A percentile compares a stretch with the other conserved stretches of the same genome.
Conservation (phyloP, 2,113 vertebrate species). For the Podarcis raffonei region DNA sequence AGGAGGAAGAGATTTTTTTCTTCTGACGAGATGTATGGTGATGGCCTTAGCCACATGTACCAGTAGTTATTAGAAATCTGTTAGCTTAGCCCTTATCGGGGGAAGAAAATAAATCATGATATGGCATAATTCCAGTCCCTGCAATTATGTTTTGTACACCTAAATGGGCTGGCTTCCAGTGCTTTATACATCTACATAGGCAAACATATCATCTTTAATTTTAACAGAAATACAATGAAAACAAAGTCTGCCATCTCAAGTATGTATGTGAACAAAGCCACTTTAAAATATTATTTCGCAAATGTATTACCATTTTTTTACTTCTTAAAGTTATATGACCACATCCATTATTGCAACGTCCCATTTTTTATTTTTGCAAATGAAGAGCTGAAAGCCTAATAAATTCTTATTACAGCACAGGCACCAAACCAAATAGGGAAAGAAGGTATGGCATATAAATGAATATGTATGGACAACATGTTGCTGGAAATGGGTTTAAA, state of each 20-base stretch:
- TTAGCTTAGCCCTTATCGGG: background rate
- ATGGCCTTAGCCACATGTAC: background rate
- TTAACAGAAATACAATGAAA: slow-evolving; percentile 50
- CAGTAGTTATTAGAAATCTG: background rate
- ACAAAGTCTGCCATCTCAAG: slow-evolving; percentile 24
- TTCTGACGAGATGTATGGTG: slow-evolving; percentile 1
- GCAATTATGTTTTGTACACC: slow-evolving; percentile 51
- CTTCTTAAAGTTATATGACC: background rate
- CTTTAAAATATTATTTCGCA: slow-evolving; percentile 18
- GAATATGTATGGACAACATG: background rate
- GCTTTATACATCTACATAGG: slow-evolving; percentile 52
- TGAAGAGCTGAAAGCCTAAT: background rate
- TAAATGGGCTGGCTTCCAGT: slow-evolving; percentile 52
- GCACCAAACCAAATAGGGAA: accelerated
- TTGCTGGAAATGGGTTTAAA: background rate
- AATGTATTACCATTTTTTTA: slow-evolving; percentile 30
- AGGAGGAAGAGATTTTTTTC: background rate
- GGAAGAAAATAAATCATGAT: slow-evolving; percentile 48
- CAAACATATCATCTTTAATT: slow-evolving; percentile 27
- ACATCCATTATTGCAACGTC: background rate
- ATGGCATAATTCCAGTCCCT: slow-evolving; percentile 49
- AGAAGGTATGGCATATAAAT: background rate
- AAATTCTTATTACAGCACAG: background rate
- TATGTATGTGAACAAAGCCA: background rate
- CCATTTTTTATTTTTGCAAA: background rate